Evolutionary conservation across 2,797 vertebrate species (phyloP).

Genomic region (Pristis pectinata): DNA sequence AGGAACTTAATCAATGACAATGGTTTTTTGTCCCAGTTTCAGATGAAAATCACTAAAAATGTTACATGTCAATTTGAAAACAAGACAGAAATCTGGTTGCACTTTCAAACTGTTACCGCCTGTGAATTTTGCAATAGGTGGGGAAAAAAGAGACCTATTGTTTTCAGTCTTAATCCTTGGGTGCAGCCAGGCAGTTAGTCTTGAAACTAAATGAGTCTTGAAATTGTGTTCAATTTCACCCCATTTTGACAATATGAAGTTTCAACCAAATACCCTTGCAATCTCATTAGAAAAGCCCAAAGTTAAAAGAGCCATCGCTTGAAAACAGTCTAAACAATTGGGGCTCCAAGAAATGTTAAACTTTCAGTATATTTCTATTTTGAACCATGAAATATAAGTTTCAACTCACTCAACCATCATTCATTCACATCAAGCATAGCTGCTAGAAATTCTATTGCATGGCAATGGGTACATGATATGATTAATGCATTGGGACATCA

Average conservation of each 20-base stretch:
- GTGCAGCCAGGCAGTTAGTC: neutral
- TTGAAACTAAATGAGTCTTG: too few species aligned
- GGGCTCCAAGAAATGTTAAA: neutral
- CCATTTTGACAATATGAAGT: too few species aligned
- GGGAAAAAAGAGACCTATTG: neutral
- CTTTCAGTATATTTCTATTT: neutral
- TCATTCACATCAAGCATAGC: neutral
- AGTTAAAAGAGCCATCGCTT: neutral
- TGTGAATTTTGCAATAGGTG: neutral
- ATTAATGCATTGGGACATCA: too few species aligned
- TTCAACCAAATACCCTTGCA: neutral
- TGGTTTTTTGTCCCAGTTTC: neutral
- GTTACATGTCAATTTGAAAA: neutral
- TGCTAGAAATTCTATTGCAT: too few species aligned
- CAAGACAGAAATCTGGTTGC: neutral
- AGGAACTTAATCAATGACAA: neutral
- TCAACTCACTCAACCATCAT: neutral
- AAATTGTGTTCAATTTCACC: neutral
- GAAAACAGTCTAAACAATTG: neutral
- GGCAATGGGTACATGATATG: too few species aligned
- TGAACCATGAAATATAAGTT: neutral
- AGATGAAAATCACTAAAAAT: neutral
- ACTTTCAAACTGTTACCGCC: neutral
- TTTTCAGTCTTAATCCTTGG: neutral
- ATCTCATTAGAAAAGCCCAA: neutral